phyloP scores from a whole-genome alignment of 2,113 vertebrate genomes.

The Acrocephalus kingi region DNA sequence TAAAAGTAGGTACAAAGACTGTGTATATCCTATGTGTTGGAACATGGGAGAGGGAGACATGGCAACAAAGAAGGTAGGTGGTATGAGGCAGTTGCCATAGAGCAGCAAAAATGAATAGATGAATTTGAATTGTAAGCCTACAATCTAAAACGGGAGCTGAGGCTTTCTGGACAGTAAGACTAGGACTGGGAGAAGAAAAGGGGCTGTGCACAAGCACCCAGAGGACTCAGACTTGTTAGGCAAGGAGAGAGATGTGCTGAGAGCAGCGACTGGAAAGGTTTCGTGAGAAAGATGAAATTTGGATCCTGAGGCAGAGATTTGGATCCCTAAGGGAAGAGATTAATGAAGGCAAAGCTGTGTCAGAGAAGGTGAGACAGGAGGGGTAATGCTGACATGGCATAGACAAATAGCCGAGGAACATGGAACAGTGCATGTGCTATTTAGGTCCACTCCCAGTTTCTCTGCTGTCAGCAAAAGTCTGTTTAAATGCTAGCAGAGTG shows the following conservation, averaged over 20 bases:
- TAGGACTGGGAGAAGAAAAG: background rate
- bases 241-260: background rate
- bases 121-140: background rate
- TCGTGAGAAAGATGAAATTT: background rate
- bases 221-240: background rate
- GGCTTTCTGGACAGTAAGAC: background rate
- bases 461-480: slow-evolving; percentile 24
- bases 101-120: background rate
- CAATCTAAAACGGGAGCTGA: background rate
- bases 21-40: background rate
- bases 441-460: background rate
- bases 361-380: slow-evolving; percentile 2
- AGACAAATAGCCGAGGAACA: background rate
- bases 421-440: background rate
- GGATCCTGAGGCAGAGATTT: background rate
- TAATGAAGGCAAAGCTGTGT: slow-evolving; percentile 3
- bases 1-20: background rate
- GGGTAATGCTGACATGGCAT: background rate
- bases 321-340: background rate
- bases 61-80: background rate
- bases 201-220: background rate
- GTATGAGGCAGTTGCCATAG: background rate
- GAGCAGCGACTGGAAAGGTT: background rate
- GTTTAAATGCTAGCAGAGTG: background rate
- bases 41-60: background rate